Base-by-base conservation (phyloP, 2,888 invertebrate species). In the Himalopsyche kuldschensis region DNA sequence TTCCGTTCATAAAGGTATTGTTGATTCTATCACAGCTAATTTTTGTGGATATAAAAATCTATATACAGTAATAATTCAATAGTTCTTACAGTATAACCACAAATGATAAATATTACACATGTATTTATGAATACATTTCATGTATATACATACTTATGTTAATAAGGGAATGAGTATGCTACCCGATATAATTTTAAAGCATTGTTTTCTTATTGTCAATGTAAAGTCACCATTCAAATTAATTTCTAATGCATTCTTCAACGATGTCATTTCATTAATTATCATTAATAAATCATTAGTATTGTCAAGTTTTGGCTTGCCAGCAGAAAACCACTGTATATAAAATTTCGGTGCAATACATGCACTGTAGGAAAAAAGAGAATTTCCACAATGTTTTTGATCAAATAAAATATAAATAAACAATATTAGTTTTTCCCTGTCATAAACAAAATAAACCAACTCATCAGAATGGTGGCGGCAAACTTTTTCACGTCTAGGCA, bases 41-140 rank as follows among this genome's bases (percentile, higher is more conserved):
- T 63, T 84, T 85, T 85, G 85, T 82, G 82, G 84, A 81, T 85
- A 85, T 80, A 85, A 85, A 83, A 82, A 80, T 82, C 82, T 82
- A 82, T 84, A 41, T 77, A 84, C 75, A 82, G 48, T 24, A 55
- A 47, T 27, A 79, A 47, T 79, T 79, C 41, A 48, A 15, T 30
- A 30, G 35, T 48, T 20, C 55, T 20, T 55, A 55, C 55, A 20
- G 41, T 55, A 20, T 55, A 24, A 55, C n/a, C n/a, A 55, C 55
- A 55, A 55, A 55, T 20, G 5, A 55, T 55, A 55, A 55, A 55
- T 55, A 55, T 55, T 55, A 55, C n/a, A 20, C 24, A 20, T 24
- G 5, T 55, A 55, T 24, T 55, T 55, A 55, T 20, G 55, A 55
- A 55, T 79, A 48, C 41, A 79, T 48, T 27, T 48, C 6, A n/a